A percentile compares a stretch with the other conserved stretches of the same genome.
Conservation (phyloP, 2,888 invertebrate species). For the Mythimna lalbum region DNA sequence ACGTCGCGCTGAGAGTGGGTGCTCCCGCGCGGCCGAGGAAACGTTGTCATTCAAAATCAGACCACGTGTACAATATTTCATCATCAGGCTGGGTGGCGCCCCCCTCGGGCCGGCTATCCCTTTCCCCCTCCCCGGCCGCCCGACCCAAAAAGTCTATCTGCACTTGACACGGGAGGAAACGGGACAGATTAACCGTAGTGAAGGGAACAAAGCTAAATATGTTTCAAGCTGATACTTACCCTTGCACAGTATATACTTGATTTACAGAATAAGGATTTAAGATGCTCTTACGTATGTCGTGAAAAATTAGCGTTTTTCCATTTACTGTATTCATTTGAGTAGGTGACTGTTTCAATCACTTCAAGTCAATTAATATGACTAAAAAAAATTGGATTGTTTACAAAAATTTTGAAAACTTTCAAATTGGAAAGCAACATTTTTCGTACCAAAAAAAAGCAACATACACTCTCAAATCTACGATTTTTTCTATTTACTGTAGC, state of each 20-base stretch:
- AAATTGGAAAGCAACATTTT: too few relatives aligned
- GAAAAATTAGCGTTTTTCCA: background rate
- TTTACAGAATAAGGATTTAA: constrained; percentile 68
- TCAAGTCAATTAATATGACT: background rate
- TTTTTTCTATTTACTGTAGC: constrained; percentile 69
- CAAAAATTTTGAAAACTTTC: background rate
- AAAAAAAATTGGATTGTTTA: background rate
- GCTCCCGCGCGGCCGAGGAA: constrained; percentile 87
- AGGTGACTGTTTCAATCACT: background rate
- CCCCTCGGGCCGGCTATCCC: constrained; percentile 72
- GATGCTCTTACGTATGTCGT: constrained; percentile 19
- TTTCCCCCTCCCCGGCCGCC: constrained; percentile 70
- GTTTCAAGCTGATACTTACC: constrained; percentile 89
- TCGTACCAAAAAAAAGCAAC: background rate
- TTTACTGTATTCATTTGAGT: background rate
- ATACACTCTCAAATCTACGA: constrained; percentile 11
- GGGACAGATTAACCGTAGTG: constrained; percentile 91
- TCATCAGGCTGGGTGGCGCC: constrained; percentile 90
- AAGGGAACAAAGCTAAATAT: constrained; percentile 91
- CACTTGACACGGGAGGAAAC: constrained; percentile 90
- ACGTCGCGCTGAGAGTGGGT: constrained; percentile 84
- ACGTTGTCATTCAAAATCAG: constrained; percentile 93
- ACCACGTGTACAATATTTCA: constrained; percentile 94
- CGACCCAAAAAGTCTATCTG: constrained; percentile 90
- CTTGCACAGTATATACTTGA: constrained; percentile 77